Evolutionary conservation across 2,113 vertebrate genomes (phyloP), one percentile per base, ranked within the genome.

Genomic region (Plecotus auritus): DNA sequence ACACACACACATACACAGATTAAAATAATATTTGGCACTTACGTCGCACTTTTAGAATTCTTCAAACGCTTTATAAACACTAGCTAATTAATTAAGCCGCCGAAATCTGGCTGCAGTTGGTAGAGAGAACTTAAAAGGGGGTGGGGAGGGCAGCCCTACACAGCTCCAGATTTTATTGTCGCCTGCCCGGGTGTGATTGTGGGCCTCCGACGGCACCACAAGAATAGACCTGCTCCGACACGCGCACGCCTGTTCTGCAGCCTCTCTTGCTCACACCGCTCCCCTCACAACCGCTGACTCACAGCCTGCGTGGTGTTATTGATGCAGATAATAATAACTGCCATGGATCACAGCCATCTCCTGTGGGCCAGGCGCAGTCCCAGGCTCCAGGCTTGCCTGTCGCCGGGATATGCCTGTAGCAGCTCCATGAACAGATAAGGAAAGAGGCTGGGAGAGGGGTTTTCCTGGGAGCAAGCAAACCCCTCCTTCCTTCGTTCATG

Each of bases 1-100:
- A 95, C 72, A 95, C 35, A 95, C 85, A 96, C 77, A 93, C 61
- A 77, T 47, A 88, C 73, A 70, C 86, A 96, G 97, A 97, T 97
- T 97, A 97, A 97, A 97, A 97, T 97, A 97, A 96, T 97, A 96
- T 95, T 97, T 97, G 97, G 96, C 97, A 97, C 97, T 96, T 95
- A 94, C 32, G 47, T 97, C 78, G 37, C 97, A 96, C 97, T 97
- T 97, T 97, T 95, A 95, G 96, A 97, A 96, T 96, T 97, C 96
- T 97, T 97, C 96, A 97, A 97, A 96, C 91, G 40, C 96, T 96
- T 97, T 96, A 96, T 96, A 97, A 97, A 97, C 97, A 97, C 97
- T 92, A 88, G 95, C 96, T 97, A 96, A 97, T 97, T 97, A 97
- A 97, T 97, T 97, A 95, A 96, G 94, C 96, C 30, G 32, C 96